Base-by-base conservation (phyloP, 2,888 invertebrate genomes). In the Ditula angustiorana region DNA sequence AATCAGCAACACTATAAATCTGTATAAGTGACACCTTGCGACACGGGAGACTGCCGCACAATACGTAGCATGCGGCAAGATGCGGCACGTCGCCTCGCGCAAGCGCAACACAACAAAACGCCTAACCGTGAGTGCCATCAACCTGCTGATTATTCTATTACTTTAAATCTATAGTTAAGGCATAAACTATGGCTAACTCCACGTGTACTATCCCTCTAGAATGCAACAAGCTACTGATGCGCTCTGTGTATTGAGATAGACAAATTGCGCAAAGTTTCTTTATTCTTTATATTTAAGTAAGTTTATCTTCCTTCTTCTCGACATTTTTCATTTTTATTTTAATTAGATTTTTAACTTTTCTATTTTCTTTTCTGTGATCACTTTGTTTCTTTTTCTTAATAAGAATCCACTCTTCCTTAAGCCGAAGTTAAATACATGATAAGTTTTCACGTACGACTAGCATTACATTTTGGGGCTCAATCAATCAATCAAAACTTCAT, bases 121-220 rank as follows among this genome's bases (percentile, higher is more conserved):
- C 78, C 72, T 71, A 71, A 78, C 75, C 72, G 67, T 68, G 70
- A 71, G 76, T 77, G 77, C 75, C 72, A 69, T 70, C 67, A 72
- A 71, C 53, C 50, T 28, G 23, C 33, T 53, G 52, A 57, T 66
- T 62, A 56, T 23, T 47, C 57, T 44, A 63, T 61, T n/a, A n/a
- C n/a, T n/a, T 37, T 47, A 59, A 23, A 47, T 53, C 46, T 59
- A 49, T 56, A 58, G 55, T 58, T 67, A 67, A 59, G 63, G 67
- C 63, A 50, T 67, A 58, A 57, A 46, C 58, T 59, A 64, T 53
- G 53, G 64, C 64, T 64, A 64, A 21, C 24, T 21, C 56, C 52
- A 13, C 46, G 19, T 19, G 30, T 33, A 50, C 13, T 49, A 28
- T 44, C 46, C 52, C 46, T 13, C 35, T 23, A 33, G n/a, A 53